These are phyloP conservation scores for Gallinago undulata DNA, from an alignment of 2,113 vertebrate species.

Conservation along the genomic window DNA sequence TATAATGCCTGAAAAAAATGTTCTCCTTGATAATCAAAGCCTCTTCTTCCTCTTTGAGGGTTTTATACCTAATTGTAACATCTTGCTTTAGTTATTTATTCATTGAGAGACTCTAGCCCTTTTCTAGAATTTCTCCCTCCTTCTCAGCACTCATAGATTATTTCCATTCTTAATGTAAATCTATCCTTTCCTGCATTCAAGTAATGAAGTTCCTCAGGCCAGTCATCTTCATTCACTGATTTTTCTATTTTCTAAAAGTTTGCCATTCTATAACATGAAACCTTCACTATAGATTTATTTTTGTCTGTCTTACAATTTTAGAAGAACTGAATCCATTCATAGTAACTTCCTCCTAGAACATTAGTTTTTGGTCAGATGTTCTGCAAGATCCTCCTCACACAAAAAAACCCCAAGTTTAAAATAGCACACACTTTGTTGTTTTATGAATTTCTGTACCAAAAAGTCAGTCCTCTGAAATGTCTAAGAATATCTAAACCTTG, in stretches of 20 bases:
- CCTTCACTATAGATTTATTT: constrained; percentile 14
- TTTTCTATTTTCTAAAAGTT: neutral
- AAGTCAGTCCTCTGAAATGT: constrained; percentile 6
- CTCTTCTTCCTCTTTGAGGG: neutral
- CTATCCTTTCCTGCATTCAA: neutral
- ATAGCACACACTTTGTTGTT: neutral
- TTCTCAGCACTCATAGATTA: neutral
- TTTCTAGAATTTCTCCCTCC: neutral
- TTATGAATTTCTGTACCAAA: constrained; percentile 9
- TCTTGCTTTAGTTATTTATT: neutral
- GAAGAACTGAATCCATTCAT: neutral
- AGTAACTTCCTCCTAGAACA: neutral
- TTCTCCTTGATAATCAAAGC: neutral
- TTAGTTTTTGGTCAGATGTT: neutral
- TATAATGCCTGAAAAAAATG: neutral
- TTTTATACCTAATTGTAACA: neutral
- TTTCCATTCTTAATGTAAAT: neutral
- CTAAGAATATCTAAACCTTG: constrained; percentile 30
- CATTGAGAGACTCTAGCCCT: neutral
- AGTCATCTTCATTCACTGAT: neutral
- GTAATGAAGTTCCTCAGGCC: neutral
- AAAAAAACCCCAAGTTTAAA: neutral
- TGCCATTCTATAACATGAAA: neutral
- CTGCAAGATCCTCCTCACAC: neutral
- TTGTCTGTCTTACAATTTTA: neutral